Evolutionary conservation across 1,140 invertebrate genomes (phyloP).

Genomic region (Aphelenchoides besseyi): DNA sequence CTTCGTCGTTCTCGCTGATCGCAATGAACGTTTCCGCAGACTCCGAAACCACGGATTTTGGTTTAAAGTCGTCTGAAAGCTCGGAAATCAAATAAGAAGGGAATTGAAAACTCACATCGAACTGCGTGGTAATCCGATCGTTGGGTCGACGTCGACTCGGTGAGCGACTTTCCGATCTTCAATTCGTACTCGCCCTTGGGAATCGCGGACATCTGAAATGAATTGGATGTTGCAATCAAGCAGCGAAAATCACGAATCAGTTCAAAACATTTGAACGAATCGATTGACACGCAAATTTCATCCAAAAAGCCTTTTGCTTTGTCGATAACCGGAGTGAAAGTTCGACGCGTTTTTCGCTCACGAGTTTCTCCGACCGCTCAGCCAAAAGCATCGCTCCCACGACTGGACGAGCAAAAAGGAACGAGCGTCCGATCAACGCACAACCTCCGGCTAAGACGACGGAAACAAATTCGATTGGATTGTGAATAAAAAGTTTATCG

Average conservation of each 20-base stretch:
- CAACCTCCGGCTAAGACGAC: too few species aligned
- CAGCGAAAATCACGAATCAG: neutral
- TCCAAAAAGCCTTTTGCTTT: neutral
- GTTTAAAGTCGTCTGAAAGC: conserved; percentile 21
- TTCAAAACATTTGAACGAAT: neutral
- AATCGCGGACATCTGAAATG: neutral
- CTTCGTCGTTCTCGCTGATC: conserved; percentile 9
- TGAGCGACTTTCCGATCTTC: neutral
- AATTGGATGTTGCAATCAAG: neutral
- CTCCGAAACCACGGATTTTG: conserved; percentile 10
- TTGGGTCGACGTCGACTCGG: neutral
- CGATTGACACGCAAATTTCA: neutral
- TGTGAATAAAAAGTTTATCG: neutral
- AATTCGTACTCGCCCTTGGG: conserved; percentile 9
- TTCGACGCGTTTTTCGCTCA: too few species aligned
- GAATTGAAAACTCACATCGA: conserved; percentile 3
- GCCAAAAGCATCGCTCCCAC: neutral
- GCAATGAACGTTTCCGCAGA: conserved; percentile 10
- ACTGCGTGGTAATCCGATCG: conserved; percentile 14
- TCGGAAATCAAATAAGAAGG: neutral
- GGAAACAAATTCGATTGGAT: neutral
- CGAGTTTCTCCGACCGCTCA: too few species aligned
- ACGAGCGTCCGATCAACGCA: neutral
- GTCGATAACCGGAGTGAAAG: too few species aligned
- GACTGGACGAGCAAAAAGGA: neutral